These are phyloP conservation scores for Kradibia gibbosae DNA, from an alignment of 1,140 invertebrate genomes.

Conservation along the genomic window DNA sequence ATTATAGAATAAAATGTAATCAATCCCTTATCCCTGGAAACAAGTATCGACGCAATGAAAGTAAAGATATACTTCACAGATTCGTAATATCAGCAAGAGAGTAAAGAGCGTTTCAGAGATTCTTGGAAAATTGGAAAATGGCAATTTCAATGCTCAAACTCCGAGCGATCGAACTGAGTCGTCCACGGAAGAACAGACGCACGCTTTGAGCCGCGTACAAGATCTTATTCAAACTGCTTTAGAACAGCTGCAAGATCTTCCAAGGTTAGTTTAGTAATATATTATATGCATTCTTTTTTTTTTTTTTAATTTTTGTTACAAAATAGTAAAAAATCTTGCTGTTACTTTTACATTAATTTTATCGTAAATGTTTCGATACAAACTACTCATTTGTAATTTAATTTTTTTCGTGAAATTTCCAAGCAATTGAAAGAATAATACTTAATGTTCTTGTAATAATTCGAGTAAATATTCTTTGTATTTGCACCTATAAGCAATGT, in stretches of 20 bases:
- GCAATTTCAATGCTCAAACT: too few relatives aligned
- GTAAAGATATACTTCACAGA: background rate
- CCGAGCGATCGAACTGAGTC: background rate
- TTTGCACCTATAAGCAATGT: too few relatives aligned
- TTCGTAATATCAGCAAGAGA: background rate
- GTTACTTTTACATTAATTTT: too few relatives aligned
- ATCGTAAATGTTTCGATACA: too few relatives aligned
- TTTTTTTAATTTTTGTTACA: background rate
- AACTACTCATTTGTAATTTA: too few relatives aligned
- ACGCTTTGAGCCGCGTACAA: conserved; percentile 57
- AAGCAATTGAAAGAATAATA: too few relatives aligned
- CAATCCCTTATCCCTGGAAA: background rate
- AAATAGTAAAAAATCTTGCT: too few relatives aligned
- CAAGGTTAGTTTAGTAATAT: conserved; percentile 55
- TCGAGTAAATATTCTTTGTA: too few relatives aligned
- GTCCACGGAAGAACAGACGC: conserved; percentile 56
- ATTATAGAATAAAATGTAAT: background rate
- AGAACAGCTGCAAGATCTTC: conserved; percentile 60
- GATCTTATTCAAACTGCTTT: conserved; percentile 62
- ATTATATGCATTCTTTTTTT: background rate
- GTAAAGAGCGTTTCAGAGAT: conserved; percentile 1
- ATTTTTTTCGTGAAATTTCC: too few relatives aligned
- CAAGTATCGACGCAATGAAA: background rate
- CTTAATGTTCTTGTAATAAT: too few relatives aligned
- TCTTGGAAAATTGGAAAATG: conserved; percentile 4